These are phyloP conservation scores for Rhynchotus rufescens DNA, from an alignment of 2,797 vertebrate species.

Conservation along the genomic window DNA sequence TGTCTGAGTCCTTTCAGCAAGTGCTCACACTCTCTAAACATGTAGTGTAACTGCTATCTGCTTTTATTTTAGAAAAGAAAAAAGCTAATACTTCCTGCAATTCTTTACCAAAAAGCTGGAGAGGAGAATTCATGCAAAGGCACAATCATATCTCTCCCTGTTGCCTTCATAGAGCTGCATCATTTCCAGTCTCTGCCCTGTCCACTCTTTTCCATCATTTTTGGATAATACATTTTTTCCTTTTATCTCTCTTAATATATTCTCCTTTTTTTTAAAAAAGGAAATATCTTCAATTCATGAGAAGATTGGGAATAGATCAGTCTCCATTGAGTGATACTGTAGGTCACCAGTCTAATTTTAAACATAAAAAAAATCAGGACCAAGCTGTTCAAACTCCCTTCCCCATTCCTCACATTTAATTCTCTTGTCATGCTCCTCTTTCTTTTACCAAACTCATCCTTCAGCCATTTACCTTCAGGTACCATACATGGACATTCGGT, in stretches of 20 bases:
- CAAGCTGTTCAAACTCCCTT: neutral
- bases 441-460: neutral
- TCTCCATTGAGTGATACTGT: neutral
- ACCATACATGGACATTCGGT: neutral
- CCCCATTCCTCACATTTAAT: neutral
- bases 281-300: neutral
- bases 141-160: neutral
- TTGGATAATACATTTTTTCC: neutral
- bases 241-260: neutral
- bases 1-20: neutral
- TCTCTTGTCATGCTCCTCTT: neutral
- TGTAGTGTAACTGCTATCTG: neutral
- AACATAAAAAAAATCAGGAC: neutral
- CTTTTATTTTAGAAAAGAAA: neutral
- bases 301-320: neutral
- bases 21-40: neutral
- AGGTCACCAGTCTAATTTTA: neutral
- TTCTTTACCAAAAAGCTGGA: neutral
- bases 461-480: constrained; percentile 64
- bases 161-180: neutral
- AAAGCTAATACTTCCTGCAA: neutral
- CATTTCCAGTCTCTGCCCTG: neutral
- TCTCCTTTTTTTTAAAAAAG: neutral
- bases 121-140: neutral
- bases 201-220: neutral